Conservation (phyloP, 2,113 vertebrate species). For the Agelaius tricolor region DNA sequence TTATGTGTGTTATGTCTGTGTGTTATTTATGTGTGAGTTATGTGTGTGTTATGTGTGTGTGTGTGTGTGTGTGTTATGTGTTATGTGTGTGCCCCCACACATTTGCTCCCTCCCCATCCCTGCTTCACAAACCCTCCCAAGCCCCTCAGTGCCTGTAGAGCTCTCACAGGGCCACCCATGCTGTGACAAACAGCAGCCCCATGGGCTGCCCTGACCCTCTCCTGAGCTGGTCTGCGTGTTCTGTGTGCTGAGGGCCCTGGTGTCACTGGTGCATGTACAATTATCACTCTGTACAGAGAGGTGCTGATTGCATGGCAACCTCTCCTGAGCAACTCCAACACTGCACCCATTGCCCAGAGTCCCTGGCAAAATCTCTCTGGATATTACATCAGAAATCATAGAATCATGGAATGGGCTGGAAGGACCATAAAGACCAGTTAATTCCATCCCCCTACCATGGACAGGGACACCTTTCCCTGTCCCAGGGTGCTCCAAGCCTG, state of each 20-base stretch:
- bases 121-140: neutral
- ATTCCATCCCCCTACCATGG: neutral
- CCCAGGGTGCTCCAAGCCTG: neutral
- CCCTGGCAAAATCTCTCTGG: no score
- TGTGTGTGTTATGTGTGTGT: neutral
- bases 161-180: neutral
- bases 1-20: neutral
- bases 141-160: neutral
- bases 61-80: neutral
- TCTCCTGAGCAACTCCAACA: neutral
- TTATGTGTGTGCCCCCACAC: neutral
- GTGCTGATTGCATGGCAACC: neutral
- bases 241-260: neutral
- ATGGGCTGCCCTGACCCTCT: neutral
- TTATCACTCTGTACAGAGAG: neutral
- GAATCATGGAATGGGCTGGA: neutral
- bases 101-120: neutral
- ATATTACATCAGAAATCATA: neutral
- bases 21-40: neutral
- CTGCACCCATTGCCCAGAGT: neutral
- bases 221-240: rapidly evolving
- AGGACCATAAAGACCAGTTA: neutral
- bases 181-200: neutral
- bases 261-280: neutral
- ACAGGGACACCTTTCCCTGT: neutral